Evolutionary conservation across 2,797 vertebrate species (phyloP).

Genomic region (Rhodeus uyekii): DNA sequence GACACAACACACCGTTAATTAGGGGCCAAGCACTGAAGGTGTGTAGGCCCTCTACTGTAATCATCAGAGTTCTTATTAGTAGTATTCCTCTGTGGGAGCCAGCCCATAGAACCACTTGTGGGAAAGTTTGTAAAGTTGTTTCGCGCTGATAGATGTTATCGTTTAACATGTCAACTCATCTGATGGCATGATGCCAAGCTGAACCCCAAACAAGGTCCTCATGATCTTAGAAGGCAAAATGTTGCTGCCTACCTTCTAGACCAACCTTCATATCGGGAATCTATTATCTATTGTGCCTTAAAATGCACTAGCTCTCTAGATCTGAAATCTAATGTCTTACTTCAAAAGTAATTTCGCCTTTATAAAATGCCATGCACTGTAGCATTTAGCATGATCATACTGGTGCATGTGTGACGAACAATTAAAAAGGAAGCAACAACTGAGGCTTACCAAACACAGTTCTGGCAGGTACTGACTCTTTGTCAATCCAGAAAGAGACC

Average conservation of each 20-base stretch:
- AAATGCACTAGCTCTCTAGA: too few relatives aligned
- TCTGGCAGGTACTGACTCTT: constrained; percentile 94
- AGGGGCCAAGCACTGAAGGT: not conserved
- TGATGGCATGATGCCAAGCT: not conserved
- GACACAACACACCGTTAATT: not conserved
- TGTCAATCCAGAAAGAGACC: constrained; percentile 98
- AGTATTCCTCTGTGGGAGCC: not conserved
- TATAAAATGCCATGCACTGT: too few relatives aligned
- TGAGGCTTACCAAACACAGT: constrained; percentile 90
- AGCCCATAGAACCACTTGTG: not conserved
- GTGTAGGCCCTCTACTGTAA: not conserved
- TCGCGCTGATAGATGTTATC: not conserved
- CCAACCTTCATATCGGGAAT: too few relatives aligned
- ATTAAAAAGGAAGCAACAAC: not conserved
- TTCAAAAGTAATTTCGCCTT: too few relatives aligned
- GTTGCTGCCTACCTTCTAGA: too few relatives aligned
- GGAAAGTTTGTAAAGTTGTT: not conserved
- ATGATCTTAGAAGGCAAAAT: too few relatives aligned
- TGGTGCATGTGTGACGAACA: not conserved
- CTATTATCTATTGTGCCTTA: too few relatives aligned
- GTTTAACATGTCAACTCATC: not conserved
- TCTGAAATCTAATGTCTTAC: too few relatives aligned
- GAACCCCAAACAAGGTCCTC: too few relatives aligned
- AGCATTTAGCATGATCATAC: not conserved
- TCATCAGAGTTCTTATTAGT: not conserved